A percentile compares a stretch with the other conserved stretches of the same genome.
These are phyloP conservation scores for Zelleria hepariella DNA, from an alignment of 2,888 invertebrate genomes.

Conservation along the genomic window DNA sequence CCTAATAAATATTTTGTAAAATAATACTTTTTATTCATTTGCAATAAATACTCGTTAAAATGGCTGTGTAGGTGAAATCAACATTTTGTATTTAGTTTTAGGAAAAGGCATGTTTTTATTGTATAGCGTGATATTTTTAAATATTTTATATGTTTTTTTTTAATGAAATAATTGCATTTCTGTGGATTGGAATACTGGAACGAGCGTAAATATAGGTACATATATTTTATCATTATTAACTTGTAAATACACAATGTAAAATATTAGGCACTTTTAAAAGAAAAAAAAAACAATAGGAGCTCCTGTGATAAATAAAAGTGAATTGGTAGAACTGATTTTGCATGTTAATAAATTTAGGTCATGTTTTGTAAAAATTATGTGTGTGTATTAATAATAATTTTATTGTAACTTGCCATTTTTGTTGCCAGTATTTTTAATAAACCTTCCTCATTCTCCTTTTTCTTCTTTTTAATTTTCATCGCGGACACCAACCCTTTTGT, in stretches of 20 bases:
- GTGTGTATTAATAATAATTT: background rate
- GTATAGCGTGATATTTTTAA: background rate
- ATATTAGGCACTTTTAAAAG: too few species aligned
- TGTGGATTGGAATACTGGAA: background rate
- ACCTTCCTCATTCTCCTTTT: background rate
- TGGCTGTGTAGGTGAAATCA: background rate
- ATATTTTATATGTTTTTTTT: too few species aligned
- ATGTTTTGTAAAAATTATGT: background rate
- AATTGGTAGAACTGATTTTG: slow-evolving; percentile 1
- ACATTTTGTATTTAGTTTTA: background rate
- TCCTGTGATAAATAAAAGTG: background rate
- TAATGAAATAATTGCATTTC: background rate
- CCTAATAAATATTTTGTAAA: background rate
- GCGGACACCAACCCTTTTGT: too few species aligned
- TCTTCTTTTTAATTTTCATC: background rate
- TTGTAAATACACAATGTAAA: background rate
- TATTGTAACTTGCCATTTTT: background rate
- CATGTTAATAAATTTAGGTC: background rate
- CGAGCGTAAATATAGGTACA: background rate
- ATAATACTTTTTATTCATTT: background rate
- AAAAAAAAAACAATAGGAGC: background rate
- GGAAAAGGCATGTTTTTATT: background rate
- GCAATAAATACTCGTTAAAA: background rate
- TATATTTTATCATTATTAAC: background rate
- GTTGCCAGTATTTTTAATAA: background rate